Evolutionary conservation across 1,140 invertebrate genomes (phyloP), one percentile per base, ranked within the genome.

Genomic region (Micrasema longulum): DNA sequence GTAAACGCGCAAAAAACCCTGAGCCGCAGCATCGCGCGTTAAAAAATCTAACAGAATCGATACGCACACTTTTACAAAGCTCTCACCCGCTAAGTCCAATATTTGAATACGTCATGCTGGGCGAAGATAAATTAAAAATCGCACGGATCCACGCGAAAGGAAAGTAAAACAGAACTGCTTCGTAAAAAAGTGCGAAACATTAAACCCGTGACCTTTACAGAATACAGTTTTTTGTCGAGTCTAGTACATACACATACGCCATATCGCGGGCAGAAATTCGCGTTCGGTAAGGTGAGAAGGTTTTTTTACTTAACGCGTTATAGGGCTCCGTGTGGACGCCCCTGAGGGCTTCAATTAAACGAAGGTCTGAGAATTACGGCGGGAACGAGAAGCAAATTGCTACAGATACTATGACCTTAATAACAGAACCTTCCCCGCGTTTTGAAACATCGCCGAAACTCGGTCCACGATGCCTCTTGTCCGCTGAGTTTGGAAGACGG

Each of bases 301-400:
- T 22, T 26, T 26, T 26, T n/a, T 11, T 31, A 12, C n/a, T n/a
- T n/a, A n/a, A n/a, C n/a, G n/a, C n/a, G n/a, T n/a, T n/a, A n/a
- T n/a, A n/a, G 14, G n/a, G 53, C 3, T 16, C 53, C 11, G 53
- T 14, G 26, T 14, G 53, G 31, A 35, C 31, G 0, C 5, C 16
- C 53, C 53, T 31, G 26, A 57, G 53, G 53, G 53, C 31, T 35
- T 38, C 53, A 57, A 38, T 57, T 35, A 57, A 57, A n/a, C 53
- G 23, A 36, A 38, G 53, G 53, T 38, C n/a, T 18, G 14, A 57
- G 53, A 57, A 55, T 57, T 36, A 57, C 53, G 53, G 23, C 53
- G 31, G 53, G 53, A 57, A 57, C 14, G 20, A 38, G 53, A 57
- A 31, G 53, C 53, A 57, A 57, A 57, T 57, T 57, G 53, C 53